Base-by-base conservation (phyloP, 2,113 vertebrate species). In the Pachyramphus minor region DNA sequence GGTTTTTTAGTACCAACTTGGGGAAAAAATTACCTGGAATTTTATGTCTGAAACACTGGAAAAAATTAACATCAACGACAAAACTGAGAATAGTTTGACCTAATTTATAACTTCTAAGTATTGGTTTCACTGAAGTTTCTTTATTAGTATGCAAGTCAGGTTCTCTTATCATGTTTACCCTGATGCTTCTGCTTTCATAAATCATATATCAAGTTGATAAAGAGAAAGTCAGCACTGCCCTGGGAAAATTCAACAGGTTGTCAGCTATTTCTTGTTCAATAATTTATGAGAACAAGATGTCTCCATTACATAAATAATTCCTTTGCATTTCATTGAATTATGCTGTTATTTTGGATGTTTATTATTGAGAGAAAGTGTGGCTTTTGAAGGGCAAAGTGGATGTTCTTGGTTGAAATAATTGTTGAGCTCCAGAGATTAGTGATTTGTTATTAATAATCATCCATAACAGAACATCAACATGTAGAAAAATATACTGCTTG, bases 301-400 rank as follows among this genome's bases (percentile, higher is more conserved):
- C 95, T 98, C 96, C 81, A 88, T 97, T 97, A 95, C 94, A 97
- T 97, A 96, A 97, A 98, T 97, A 97, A 97, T 98, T 97, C 92
- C 81, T 82, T 97, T 95, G 66, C 78, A 95, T 97, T 98, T 97
- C 88, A 97, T 96, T 97, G 95, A 94, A 86, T 96, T 97, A 88
- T 68, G 58, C 44, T 83, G 72, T 84, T 97, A 91, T 97, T 97
- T 96, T 97, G 21, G 56, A 92, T 91, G 83, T 74, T 95, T 97
- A 86, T 75, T 92, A 83, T 44, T 78, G 80, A 90, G 76, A 94
- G 33, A 96, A 90, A 94, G 17, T 27, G 5, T 74, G 68, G 41
- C 4, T n/a, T 97, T 94, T 95, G 91, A 94, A 96, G 78, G 87
- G 41, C 67, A 92, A 88, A 94, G 87, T 90, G 69, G 28, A 45